Percentiles rank a stretch among this genome's conserved stretches.
phyloP scores from a whole-genome alignment of 2,797 vertebrate species.

The Hippopotamyrus pictus region DNA sequence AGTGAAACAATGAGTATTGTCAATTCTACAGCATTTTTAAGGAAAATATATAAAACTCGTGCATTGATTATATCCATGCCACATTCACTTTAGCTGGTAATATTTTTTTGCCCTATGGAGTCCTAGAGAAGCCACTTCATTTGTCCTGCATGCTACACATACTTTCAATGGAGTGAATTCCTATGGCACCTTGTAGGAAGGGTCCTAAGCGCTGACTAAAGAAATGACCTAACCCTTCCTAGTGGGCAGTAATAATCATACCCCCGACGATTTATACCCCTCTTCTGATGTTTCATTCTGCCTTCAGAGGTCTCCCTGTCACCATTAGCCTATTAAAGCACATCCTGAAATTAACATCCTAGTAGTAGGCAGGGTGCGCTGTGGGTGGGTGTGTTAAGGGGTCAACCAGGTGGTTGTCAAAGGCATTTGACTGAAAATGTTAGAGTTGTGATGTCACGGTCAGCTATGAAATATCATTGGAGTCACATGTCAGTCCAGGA shows the following conservation, averaged over 20 bases:
- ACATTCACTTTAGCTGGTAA: not conserved
- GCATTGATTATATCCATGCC: not conserved
- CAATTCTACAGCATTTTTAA: not conserved
- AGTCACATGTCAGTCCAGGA: not conserved
- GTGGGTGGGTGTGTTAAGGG: not conserved
- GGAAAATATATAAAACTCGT: not conserved
- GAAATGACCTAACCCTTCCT: not conserved
- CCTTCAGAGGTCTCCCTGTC: not conserved
- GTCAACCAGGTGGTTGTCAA: not conserved
- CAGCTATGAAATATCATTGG: not conserved
- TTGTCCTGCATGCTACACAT: not conserved
- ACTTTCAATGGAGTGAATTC: not conserved
- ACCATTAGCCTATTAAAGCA: not conserved
- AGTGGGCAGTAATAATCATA: not conserved
- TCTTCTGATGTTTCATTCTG: not conserved
- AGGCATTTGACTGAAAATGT: not conserved
- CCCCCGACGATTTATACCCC: not conserved
- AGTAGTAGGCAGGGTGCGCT: not conserved
- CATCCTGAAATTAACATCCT: not conserved
- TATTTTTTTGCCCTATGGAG: not conserved
- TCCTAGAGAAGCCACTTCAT: not conserved
- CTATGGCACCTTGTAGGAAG: not conserved
- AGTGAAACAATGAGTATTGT: not conserved
- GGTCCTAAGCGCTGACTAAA: not conserved
- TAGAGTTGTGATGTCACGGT: not conserved